Base-by-base conservation (phyloP, 1,140 invertebrate genomes). In the Phymastichus coffea region DNA sequence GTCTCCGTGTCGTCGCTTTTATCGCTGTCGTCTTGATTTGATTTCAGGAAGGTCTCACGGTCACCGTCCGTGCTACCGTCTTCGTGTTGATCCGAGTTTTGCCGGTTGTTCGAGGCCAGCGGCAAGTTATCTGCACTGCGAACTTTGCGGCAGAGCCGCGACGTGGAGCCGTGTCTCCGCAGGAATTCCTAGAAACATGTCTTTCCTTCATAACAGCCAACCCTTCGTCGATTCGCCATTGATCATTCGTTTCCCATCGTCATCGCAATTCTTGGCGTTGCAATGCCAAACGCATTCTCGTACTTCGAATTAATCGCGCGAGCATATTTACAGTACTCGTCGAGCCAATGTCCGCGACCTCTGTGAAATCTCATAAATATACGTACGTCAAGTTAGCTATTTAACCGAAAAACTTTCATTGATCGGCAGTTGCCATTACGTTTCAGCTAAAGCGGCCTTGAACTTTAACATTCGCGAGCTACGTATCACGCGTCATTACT, bases 111-210 rank as follows among this genome's bases (percentile, higher is more conserved):
- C 20, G 75, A 66, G 7, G 67, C 72, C n/a, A 79, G 40, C 14
- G 83, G 83, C 64, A 85, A 81, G 69, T 85, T 85, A 67, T 85
- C 83, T 61, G 82, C 83, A 77, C 86, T 90, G 79, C 87, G 87
- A 66, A 89, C 88, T 75, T 90, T 90, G 10, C 88, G 83, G 70
- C 88, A 91, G 35, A 90, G 74, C 61, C 85, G 84, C 17, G 88
- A 90, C 61, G 89, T 87, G n/a, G 88, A 90, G 3, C 88, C 88
- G 68, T 90, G 87, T 43, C 88, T 80, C 37, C 88, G 83, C 63
- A 90, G 78, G 69, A 91, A 91, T 71, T 80, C 78, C 78, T 80
- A 64, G 20, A 67, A 68, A 55, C 19, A 63, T n/a, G n/a, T n/a
- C n/a, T n/a, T n/a, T n/a, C n/a, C n/a, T n/a, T n/a, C n/a, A n/a